Percentiles rank a stretch among this genome's conserved stretches.
Conservation (phyloP, 1,140 invertebrate species). For the Parasteatoda tepidariorum region DNA sequence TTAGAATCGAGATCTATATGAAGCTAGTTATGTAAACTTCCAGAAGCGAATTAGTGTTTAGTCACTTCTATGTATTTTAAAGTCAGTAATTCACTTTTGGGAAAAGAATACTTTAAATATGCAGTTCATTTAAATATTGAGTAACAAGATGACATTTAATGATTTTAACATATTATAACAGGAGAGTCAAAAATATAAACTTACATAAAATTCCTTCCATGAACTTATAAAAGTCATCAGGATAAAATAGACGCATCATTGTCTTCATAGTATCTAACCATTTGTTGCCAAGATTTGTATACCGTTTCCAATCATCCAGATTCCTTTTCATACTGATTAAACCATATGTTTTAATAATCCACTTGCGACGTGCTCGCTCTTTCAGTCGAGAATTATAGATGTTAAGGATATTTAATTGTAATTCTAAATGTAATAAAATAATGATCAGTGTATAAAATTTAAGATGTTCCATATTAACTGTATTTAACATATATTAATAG, state of each 20-base stretch:
- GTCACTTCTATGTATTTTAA: too few relatives aligned
- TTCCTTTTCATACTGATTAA: conserved; percentile 79
- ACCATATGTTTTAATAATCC: conserved; percentile 82
- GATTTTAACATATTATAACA: too few relatives aligned
- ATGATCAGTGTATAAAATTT: not conserved
- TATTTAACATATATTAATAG: too few relatives aligned
- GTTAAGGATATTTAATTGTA: conserved; percentile 78
- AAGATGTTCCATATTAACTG: too few relatives aligned
- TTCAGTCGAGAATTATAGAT: conserved; percentile 79
- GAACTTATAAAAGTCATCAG: conserved; percentile 81
- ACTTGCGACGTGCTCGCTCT: conserved; percentile 79
- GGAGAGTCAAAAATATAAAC: too few relatives aligned
- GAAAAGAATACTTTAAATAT: too few relatives aligned
- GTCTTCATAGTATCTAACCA: conserved; percentile 74
- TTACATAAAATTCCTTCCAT: conserved; percentile 79
- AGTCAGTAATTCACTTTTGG: too few relatives aligned
- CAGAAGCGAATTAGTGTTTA: too few relatives aligned
- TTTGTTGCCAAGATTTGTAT: conserved; percentile 74
- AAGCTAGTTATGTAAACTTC: too few relatives aligned
- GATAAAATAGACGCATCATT: conserved; percentile 80
- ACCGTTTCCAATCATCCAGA: conserved; percentile 73
- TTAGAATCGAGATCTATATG: too few relatives aligned
- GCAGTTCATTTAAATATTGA: too few relatives aligned
- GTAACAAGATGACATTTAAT: too few relatives aligned
- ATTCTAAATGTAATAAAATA: conserved; percentile 66